These are phyloP conservation scores for Ormyrus pomaceus DNA, from an alignment of 2,888 invertebrate genomes.

Conservation along the genomic window DNA sequence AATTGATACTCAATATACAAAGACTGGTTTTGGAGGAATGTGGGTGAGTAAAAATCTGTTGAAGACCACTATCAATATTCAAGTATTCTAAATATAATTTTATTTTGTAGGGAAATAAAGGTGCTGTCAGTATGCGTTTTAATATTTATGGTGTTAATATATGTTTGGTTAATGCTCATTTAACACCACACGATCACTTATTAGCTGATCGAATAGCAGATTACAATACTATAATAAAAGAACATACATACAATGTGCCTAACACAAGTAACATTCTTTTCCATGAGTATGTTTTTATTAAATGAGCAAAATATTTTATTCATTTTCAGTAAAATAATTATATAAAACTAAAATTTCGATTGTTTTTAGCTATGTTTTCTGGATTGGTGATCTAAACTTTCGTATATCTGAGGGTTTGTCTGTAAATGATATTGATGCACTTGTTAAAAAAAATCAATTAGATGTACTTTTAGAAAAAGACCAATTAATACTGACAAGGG, in stretches of 20 bases:
- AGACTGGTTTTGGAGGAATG: slow-evolving; percentile 93
- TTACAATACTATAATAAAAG: slow-evolving; percentile 90
- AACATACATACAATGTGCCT: slow-evolving; percentile 86
- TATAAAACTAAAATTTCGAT: background rate
- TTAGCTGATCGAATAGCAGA: slow-evolving; percentile 91
- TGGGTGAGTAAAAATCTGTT: slow-evolving; percentile 83
- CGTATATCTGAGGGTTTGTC: slow-evolving; percentile 82
- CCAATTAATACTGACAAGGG: slow-evolving; percentile 84
- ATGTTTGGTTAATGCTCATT: slow-evolving; percentile 92
- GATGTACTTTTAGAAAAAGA: slow-evolving; percentile 84
- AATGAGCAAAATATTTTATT: background rate
- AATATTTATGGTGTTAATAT: slow-evolving; percentile 92
- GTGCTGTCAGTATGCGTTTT: slow-evolving; percentile 92
- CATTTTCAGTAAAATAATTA: no score
- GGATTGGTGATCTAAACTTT: slow-evolving; percentile 95
- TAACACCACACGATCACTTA: slow-evolving; percentile 92
- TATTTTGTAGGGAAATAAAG: slow-evolving; percentile 91
- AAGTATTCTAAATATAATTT: slow-evolving; percentile 13
- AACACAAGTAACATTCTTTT: slow-evolving; percentile 91
- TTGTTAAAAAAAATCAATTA: slow-evolving; percentile 82
- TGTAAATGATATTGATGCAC: slow-evolving; percentile 82
- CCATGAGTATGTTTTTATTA: slow-evolving; percentile 69
- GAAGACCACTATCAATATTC: background rate
- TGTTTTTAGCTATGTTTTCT: slow-evolving; percentile 86
- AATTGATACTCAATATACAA: slow-evolving; percentile 91